These are phyloP conservation scores for Eupithecia tripunctaria DNA, from an alignment of 2,888 invertebrate genomes.

Conservation along the genomic window DNA sequence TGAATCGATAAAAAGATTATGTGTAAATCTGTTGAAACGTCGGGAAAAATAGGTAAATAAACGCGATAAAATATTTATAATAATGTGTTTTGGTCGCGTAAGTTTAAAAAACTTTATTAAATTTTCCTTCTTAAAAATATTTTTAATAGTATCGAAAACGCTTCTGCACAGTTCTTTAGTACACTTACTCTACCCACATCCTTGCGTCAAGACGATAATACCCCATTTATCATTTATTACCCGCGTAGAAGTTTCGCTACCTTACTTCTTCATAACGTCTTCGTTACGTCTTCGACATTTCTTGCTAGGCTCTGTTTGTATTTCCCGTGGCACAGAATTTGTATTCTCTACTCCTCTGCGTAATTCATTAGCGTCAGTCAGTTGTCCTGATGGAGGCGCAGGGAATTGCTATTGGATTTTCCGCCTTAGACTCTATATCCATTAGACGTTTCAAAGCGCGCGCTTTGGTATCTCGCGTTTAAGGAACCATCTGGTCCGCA, in stretches of 20 bases:
- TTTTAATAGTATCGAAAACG: neutral
- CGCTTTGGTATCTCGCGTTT: neutral
- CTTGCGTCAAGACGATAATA: neutral
- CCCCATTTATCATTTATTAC: neutral
- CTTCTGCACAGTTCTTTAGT: neutral
- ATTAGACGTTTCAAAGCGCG: neutral
- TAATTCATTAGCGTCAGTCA: slow-evolving; percentile 48
- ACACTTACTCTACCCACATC: neutral
- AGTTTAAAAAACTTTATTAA: too few species aligned
- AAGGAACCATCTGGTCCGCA: neutral
- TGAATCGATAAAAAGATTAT: too few species aligned
- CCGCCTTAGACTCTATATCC: neutral
- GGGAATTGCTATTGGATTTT: slow-evolving; percentile 16
- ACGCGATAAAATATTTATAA: too few species aligned
- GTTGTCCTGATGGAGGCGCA: slow-evolving; percentile 25
- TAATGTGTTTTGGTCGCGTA: too few species aligned
- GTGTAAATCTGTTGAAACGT: too few species aligned
- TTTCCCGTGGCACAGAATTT: slow-evolving; percentile 37
- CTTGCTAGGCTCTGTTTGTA: slow-evolving; percentile 7
- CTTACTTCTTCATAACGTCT: neutral
- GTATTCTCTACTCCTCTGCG: slow-evolving; percentile 39
- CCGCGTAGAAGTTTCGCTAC: neutral
- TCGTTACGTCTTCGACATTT: neutral
- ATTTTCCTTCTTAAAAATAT: neutral
- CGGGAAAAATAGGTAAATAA: too few species aligned